Evolutionary conservation across 2,888 invertebrate species (phyloP).

Genomic region (Andrena haemorrhoa): DNA sequence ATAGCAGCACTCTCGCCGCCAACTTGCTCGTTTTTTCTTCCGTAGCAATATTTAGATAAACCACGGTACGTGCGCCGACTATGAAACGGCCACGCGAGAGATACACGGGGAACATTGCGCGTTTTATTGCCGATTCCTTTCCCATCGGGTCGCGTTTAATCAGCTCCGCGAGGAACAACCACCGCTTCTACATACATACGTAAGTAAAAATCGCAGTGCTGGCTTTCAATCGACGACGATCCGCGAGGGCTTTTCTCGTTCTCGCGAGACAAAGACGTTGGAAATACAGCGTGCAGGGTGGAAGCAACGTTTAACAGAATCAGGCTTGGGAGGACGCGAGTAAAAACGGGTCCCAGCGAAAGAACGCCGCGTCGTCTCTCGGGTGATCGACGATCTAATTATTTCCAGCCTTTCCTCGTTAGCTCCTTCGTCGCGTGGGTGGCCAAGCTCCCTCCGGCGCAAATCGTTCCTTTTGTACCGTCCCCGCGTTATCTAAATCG

Average conservation of each 20-base stretch:
- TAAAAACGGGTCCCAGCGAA: constrained; percentile 33
- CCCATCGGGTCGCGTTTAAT: constrained; percentile 9
- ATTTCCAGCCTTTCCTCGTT: constrained; percentile 74
- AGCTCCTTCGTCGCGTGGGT: constrained; percentile 21
- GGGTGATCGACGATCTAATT: constrained; percentile 73
- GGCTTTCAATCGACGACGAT: background rate
- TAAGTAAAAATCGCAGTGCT: constrained; percentile 8
- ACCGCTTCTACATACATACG: no score
- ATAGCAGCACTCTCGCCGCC: constrained; percentile 65
- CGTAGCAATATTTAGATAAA: constrained; percentile 78
- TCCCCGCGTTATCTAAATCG: constrained; percentile 73
- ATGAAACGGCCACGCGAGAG: constrained; percentile 53
- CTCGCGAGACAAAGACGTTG: background rate
- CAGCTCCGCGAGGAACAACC: background rate
- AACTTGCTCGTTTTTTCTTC: constrained; percentile 56
- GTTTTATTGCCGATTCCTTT: constrained; percentile 34
- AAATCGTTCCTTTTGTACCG: constrained; percentile 68
- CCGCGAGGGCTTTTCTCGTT: background rate
- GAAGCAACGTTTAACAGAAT: background rate
- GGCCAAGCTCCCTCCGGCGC: constrained; percentile 7
- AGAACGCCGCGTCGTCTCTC: constrained; percentile 33
- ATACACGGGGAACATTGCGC: constrained; percentile 57
- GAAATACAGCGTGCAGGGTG: background rate
- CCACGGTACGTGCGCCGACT: constrained; percentile 75
- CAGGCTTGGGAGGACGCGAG: background rate